Evolutionary conservation across 2,797 vertebrate genomes (phyloP).

Genomic region (Passerculus sandwichensis): DNA sequence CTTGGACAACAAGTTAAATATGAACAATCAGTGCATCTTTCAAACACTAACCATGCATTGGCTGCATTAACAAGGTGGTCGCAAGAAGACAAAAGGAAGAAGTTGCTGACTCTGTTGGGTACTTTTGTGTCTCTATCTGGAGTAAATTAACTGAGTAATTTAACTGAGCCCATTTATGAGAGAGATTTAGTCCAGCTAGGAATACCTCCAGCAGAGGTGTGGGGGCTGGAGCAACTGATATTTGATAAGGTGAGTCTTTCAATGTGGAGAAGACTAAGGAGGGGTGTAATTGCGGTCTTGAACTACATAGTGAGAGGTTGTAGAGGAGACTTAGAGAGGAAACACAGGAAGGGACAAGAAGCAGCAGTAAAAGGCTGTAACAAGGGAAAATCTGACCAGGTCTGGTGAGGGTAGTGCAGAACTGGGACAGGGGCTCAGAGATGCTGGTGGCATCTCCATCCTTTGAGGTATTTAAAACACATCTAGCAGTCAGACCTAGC

Average conservation of each 20-base stretch:
- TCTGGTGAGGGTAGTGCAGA: background rate
- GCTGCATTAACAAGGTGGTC: background rate
- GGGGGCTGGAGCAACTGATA: background rate
- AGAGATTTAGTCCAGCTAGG: background rate
- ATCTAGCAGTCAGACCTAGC: background rate
- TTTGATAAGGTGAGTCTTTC: background rate
- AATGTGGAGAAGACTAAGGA: background rate
- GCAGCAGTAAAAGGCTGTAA: background rate
- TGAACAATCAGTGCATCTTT: background rate
- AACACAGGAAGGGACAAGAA: background rate
- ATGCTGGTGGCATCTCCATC: background rate
- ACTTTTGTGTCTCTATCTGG: background rate
- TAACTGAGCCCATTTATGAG: background rate
- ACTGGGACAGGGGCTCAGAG: background rate
- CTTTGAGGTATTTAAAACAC: background rate
- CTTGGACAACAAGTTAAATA: background rate
- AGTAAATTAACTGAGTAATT: background rate
- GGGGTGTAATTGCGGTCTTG: background rate
- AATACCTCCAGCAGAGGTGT: background rate
- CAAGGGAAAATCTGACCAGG: background rate
- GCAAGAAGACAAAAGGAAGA: background rate
- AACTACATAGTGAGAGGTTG: background rate
- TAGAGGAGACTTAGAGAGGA: background rate
- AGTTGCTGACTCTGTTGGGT: background rate
- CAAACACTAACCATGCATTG: background rate